Evolutionary conservation across 2,113 vertebrate species (phyloP), one percentile per base, ranked within the genome.

Genomic region (Benitochromis conjunctus): DNA sequence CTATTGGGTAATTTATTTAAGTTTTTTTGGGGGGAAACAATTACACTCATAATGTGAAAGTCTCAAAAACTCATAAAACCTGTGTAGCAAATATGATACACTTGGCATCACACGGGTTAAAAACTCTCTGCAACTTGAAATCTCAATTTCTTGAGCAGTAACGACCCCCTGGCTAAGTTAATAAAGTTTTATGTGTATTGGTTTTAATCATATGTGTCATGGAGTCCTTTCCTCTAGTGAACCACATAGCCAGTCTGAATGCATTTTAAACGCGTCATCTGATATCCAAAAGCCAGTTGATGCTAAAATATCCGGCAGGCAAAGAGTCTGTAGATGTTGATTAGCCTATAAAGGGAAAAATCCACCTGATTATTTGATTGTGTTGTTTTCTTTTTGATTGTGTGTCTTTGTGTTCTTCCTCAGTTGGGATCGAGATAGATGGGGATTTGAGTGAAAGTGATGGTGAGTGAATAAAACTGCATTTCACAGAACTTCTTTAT

Each of bases 401-500:
- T 86, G 62, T 85, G 34, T 92, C 84, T 94, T 13, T 90, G 62
- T 87, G 51, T 83, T 88, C 90, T 92, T 88, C 71, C 48, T 84
- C 95, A 98, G 98, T 95, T 1, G 96, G 95, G 81, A 96, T 98
- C 43, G 97, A 98, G 53, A 94, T 98, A 78, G 97, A 98, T n/a
- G 96, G 89, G 41, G 95, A 97, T 26, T 10, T 93, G 14, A 97
- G 95, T 79, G 96, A 96, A 36, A 96, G 94, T 71, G 97, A 97
- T 83, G 97, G 98, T 98, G 93, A 96, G 69, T 79, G 11, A 14
- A 86, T 66, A 10, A 74, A 86, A 36, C 43, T 71, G 6, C 14
- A 13, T 21, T 51, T 80, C 16, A 57, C 14, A 1, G 3, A 29
- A 16, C 53, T 71, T 79, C 19, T n/a, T 18, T 64, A 51, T 74